A percentile compares a stretch with the other conserved stretches of the same genome.
These are phyloP conservation scores for Halcyon senegalensis DNA, from an alignment of 2,113 vertebrate genomes.

Conservation along the genomic window DNA sequence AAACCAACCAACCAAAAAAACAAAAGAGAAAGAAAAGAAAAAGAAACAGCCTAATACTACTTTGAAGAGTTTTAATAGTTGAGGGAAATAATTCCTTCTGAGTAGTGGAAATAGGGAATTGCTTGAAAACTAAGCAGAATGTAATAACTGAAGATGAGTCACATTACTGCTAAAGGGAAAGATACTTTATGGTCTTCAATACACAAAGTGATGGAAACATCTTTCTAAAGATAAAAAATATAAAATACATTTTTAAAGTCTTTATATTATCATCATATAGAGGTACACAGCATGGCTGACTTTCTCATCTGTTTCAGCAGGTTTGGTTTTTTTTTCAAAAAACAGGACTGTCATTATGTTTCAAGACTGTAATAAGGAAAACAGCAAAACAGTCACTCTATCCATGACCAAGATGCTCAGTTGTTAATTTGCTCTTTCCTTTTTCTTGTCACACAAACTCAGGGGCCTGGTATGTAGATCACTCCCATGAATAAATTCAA, in stretches of 20 bases:
- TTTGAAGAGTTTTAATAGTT: background rate
- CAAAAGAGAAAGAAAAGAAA: too few species aligned
- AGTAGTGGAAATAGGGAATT: background rate
- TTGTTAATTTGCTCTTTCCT: background rate
- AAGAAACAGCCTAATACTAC: background rate
- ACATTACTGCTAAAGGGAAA: background rate
- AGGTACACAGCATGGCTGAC: background rate
- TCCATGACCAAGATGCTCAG: background rate
- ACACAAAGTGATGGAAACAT: fast-evolving
- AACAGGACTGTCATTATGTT: background rate
- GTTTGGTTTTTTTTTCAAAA: background rate
- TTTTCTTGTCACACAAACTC: background rate
- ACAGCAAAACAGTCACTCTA: background rate
- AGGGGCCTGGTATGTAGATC: background rate
- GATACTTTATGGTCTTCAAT: background rate
- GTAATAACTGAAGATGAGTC: background rate
- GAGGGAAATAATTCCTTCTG: background rate
- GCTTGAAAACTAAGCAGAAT: background rate
- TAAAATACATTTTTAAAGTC: background rate
- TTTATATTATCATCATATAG: background rate
- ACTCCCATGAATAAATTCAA: background rate
- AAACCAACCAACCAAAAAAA: background rate
- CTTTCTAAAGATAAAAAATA: background rate
- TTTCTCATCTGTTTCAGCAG: background rate
- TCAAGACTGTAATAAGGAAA: background rate